Percentiles rank a stretch among this genome's conserved stretches.
These are phyloP conservation scores for Dryobates pubescens DNA, from an alignment of 2,797 vertebrate species.

Conservation along the genomic window DNA sequence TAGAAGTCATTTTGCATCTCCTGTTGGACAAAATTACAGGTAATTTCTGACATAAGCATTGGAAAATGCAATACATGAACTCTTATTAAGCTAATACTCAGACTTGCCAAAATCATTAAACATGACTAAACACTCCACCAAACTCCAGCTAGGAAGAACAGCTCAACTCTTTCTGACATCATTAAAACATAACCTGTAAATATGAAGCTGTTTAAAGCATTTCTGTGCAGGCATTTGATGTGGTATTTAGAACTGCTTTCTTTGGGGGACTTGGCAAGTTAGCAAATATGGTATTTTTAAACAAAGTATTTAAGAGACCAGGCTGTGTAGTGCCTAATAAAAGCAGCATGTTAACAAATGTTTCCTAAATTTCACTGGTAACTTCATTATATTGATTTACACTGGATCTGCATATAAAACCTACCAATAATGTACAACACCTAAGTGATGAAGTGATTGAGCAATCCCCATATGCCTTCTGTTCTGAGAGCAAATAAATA, in stretches of 20 bases:
- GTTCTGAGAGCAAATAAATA: slow-evolving; percentile 71
- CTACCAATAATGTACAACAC: background rate
- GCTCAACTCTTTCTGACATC: background rate
- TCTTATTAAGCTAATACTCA: background rate
- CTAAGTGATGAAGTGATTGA: background rate
- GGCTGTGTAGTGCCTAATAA: background rate
- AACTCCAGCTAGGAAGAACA: background rate
- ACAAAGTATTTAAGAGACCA: background rate
- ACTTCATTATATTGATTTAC: background rate
- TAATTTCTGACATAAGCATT: background rate
- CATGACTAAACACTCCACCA: background rate
- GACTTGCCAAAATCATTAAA: background rate
- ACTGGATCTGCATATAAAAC: background rate
- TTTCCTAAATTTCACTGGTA: background rate
- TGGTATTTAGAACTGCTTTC: background rate
- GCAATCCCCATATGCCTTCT: slow-evolving; percentile 22
- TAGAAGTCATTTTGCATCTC: background rate
- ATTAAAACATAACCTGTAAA: background rate
- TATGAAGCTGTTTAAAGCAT: background rate
- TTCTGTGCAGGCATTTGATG: background rate
- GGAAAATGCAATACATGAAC: background rate
- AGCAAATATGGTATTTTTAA: background rate
- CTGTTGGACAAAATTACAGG: background rate
- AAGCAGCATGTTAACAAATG: background rate
- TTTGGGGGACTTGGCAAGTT: background rate